Conservation (phyloP, 2,888 invertebrate species). For the Epiblema foenella region DNA sequence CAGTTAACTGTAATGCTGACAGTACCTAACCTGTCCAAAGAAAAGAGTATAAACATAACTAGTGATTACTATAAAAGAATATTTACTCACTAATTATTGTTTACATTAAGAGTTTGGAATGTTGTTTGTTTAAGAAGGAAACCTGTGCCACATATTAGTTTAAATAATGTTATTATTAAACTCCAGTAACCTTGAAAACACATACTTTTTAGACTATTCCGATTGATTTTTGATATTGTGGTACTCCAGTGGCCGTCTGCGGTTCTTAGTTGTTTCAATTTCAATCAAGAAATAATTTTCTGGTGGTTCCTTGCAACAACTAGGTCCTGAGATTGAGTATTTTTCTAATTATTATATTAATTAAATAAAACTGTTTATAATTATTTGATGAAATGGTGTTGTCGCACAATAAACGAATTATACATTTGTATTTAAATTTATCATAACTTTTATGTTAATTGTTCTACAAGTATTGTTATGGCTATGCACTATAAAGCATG, state of each 20-base stretch:
- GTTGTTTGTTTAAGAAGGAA: not conserved
- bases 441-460: not conserved
- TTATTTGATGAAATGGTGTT: not conserved
- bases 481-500: constrained; percentile 28
- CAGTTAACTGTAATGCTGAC: too few species aligned
- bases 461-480: not conserved
- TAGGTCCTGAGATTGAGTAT: too few species aligned
- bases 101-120: constrained; percentile 5
- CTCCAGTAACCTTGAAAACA: too few species aligned
- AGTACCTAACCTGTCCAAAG: too few species aligned
- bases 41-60: too few species aligned
- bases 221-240: too few species aligned
- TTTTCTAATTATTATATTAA: not conserved
- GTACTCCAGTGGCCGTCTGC: too few species aligned
- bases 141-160: not conserved
- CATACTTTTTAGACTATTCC: too few species aligned
- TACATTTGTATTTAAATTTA: not conserved
- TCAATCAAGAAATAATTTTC: too few species aligned
- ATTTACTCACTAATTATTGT: constrained; percentile 4
- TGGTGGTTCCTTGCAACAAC: too few species aligned
- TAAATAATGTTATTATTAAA: not conserved
- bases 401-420: not conserved
- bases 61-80: not conserved
- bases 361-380: not conserved
- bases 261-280: too few species aligned